Conservation (phyloP, 2,888 invertebrate genomes). For the Colletes collaris region DNA sequence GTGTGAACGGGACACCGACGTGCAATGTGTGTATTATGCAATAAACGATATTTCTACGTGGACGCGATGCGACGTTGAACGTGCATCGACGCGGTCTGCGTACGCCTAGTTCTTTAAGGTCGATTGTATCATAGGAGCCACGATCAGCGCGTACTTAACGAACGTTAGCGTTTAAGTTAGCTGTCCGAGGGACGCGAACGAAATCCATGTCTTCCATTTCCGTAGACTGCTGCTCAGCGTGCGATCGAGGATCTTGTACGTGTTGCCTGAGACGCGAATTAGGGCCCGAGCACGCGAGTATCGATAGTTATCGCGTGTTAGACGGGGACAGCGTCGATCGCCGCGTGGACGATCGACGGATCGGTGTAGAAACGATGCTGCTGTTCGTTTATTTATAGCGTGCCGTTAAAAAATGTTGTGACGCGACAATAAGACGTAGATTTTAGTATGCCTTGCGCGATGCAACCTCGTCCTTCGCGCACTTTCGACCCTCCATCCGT, state of each 20-base stretch:
- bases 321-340: constrained; percentile 15
- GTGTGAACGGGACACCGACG: constrained; percentile 72
- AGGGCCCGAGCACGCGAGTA: constrained; percentile 28
- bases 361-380: constrained; percentile 3
- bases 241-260: constrained; percentile 11
- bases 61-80: constrained; percentile 66
- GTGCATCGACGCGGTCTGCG: constrained; percentile 60
- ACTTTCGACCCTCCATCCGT: constrained; percentile 33
- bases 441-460: constrained; percentile 73
- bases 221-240: constrained; percentile 44
- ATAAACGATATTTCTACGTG: constrained; percentile 76
- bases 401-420: constrained; percentile 78
- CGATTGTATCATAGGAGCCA: constrained; percentile 23
- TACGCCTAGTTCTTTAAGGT: constrained; percentile 22
- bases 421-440: constrained; percentile 82
- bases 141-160: constrained; percentile 23
- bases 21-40: constrained; percentile 82
- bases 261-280: background rate
- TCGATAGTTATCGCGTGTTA: constrained; percentile 43
- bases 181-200: constrained; percentile 58
- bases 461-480: constrained; percentile 61
- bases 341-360: constrained; percentile 15
- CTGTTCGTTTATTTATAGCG: constrained; percentile 53
- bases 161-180: constrained; percentile 20
- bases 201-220: constrained; percentile 80